These are phyloP conservation scores for Myocastor coypus DNA, from an alignment of 2,113 vertebrate genomes.

Conservation along the genomic window DNA sequence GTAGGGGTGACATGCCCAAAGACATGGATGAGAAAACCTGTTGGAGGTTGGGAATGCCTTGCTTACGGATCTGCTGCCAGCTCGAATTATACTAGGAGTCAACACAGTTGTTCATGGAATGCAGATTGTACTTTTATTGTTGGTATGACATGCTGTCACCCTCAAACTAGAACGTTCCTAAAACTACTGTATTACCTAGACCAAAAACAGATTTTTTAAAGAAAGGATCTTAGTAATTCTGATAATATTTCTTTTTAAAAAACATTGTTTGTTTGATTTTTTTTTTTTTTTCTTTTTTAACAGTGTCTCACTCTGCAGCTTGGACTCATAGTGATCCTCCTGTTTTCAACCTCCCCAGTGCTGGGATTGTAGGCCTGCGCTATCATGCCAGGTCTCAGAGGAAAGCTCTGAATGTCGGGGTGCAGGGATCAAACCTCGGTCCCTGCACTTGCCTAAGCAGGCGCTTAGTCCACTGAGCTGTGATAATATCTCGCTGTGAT, in stretches of 20 bases:
- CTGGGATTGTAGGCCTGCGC: too few species aligned
- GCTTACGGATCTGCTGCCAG: not conserved
- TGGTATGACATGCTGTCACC: not conserved
- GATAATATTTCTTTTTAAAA: not conserved
- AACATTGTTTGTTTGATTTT: too few species aligned
- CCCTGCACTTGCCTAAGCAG: too few species aligned
- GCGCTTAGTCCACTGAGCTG: too few species aligned
- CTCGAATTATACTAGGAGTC: not conserved
- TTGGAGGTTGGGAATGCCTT: not conserved
- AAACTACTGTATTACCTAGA: conserved; percentile 60
- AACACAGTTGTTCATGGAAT: not conserved
- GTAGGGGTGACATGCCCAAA: not conserved
- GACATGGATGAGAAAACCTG: not conserved
- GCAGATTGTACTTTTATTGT: not conserved
- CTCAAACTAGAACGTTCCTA: conserved; percentile 36
- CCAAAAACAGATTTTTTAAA: not conserved
- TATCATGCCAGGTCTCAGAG: too few species aligned
- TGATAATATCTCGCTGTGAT: too few species aligned
- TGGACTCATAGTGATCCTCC: too few species aligned
- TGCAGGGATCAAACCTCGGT: too few species aligned
- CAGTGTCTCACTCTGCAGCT: too few species aligned
- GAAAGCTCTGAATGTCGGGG: too few species aligned
- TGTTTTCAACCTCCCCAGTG: too few species aligned
- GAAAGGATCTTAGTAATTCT: not conserved
- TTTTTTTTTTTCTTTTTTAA: too few species aligned